Percentiles rank a stretch among this genome's conserved stretches.
phyloP scores from a whole-genome alignment of 2,797 vertebrate species.

The Tinamus major region DNA sequence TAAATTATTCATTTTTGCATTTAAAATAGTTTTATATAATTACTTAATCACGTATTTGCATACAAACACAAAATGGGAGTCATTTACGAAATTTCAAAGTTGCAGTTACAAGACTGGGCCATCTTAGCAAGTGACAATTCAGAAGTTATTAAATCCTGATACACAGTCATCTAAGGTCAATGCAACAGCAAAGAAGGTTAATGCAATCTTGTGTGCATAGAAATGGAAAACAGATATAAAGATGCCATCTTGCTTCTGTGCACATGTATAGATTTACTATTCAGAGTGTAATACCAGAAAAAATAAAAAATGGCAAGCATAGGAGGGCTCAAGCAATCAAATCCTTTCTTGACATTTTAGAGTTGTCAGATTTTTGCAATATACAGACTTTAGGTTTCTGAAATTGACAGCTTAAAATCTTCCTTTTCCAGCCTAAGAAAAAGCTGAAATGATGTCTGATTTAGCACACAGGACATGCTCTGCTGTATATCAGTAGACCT shows the following conservation, averaged over 20 bases:
- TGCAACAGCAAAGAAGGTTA: background rate
- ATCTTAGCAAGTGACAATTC: background rate
- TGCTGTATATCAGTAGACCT: background rate
- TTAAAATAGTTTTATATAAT: background rate
- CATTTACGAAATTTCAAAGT: background rate
- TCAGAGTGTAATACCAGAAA: background rate
- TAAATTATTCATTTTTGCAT: background rate
- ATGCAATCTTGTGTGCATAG: background rate
- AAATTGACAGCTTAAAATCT: background rate
- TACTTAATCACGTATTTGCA: background rate
- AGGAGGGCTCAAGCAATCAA: background rate
- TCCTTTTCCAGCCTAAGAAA: background rate
- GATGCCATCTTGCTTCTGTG: slow-evolving; percentile 30
- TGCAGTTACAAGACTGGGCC: background rate
- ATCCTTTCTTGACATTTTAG: background rate
- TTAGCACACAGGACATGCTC: background rate
- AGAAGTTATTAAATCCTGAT: background rate
- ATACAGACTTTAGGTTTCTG: background rate
- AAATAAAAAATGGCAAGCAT: background rate
- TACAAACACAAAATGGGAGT: background rate
- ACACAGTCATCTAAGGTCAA: background rate
- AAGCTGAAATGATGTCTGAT: background rate
- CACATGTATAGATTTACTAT: background rate
- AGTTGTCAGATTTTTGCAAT: background rate
- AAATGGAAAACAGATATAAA: background rate